Conservation (phyloP, 2,888 invertebrate genomes). For the Nineta flava region DNA sequence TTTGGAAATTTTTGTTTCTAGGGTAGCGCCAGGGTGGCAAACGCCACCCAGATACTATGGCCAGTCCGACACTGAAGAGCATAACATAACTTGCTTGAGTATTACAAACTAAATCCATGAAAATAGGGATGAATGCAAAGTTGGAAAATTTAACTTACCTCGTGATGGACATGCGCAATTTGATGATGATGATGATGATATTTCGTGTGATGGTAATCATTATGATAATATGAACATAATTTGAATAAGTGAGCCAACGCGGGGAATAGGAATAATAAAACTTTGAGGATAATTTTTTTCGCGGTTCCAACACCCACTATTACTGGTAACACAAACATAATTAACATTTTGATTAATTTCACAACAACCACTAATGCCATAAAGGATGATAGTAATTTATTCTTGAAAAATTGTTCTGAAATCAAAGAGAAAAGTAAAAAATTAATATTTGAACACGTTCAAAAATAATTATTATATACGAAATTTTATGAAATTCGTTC, state of each 20-base stretch:
- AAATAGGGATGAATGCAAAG: too few species aligned
- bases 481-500: conserved; percentile 13
- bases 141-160: conserved; percentile 23
- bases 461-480: too few species aligned
- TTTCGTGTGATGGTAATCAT: conserved; percentile 53
- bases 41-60: too few species aligned
- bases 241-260: conserved; percentile 71
- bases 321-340: conserved; percentile 63
- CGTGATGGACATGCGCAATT: conserved; percentile 61
- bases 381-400: conserved; percentile 53
- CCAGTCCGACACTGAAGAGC: too few species aligned
- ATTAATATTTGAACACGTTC: neutral
- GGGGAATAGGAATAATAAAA: conserved; percentile 67
- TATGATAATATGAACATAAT: conserved; percentile 67
- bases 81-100: too few species aligned
- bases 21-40: too few species aligned
- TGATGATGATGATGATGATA: conserved; percentile 71
- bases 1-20: too few species aligned
- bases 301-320: conserved; percentile 67
- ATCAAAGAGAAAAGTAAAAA: conserved; percentile 19
- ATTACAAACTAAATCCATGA: too few species aligned
- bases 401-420: conserved; percentile 62
- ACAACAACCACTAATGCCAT: conserved; percentile 60
- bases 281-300: conserved; percentile 67
- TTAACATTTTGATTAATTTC: conserved; percentile 63